A percentile compares a stretch with the other conserved stretches of the same genome.
Evolutionary conservation across 2,113 vertebrate species (phyloP).

Genomic region (Aythya baeri): DNA sequence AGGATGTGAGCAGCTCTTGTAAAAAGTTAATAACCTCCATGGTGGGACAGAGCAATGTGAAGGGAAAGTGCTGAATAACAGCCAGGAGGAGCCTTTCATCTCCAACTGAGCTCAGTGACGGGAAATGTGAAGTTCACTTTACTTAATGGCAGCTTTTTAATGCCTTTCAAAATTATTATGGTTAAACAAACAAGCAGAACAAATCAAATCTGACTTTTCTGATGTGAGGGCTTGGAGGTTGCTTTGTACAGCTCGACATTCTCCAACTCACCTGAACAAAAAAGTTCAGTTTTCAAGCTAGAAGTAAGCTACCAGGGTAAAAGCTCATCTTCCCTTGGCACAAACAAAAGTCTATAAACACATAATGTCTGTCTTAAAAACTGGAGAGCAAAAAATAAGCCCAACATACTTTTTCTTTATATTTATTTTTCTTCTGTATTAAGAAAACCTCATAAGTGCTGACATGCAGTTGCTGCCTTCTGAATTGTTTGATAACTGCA

Average conservation of each 20-base stretch:
- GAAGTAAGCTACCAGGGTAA: not conserved
- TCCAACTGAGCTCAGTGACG: slow-evolving; percentile 36
- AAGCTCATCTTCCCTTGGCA: not conserved
- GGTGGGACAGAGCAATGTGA: not conserved
- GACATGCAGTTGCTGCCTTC: not conserved
- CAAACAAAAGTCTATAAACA: not conserved
- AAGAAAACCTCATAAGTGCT: not conserved
- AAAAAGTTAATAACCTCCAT: slow-evolving; percentile 62
- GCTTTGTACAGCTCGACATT: not conserved
- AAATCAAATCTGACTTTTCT: not conserved
- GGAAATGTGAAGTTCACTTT: slow-evolving; percentile 27
- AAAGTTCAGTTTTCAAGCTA: not conserved
- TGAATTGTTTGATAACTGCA: not conserved
- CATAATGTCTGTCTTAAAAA: not conserved
- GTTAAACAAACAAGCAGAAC: slow-evolving; percentile 1
- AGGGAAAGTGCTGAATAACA: slow-evolving; percentile 40
- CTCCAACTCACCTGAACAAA: not conserved
- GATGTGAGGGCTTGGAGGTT: not conserved
- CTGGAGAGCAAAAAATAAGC: not conserved
- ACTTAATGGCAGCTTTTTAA: not conserved
- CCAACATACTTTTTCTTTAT: not conserved
- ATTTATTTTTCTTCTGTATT: not conserved
- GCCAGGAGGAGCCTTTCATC: slow-evolving; percentile 52
- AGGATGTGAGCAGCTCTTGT: slow-evolving; percentile 42
- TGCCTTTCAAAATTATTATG: not conserved